A percentile compares a stretch with the other conserved stretches of the same genome.
These are phyloP conservation scores for Sphyrna mokarran DNA, from an alignment of 2,113 vertebrate species.

Conservation along the genomic window DNA sequence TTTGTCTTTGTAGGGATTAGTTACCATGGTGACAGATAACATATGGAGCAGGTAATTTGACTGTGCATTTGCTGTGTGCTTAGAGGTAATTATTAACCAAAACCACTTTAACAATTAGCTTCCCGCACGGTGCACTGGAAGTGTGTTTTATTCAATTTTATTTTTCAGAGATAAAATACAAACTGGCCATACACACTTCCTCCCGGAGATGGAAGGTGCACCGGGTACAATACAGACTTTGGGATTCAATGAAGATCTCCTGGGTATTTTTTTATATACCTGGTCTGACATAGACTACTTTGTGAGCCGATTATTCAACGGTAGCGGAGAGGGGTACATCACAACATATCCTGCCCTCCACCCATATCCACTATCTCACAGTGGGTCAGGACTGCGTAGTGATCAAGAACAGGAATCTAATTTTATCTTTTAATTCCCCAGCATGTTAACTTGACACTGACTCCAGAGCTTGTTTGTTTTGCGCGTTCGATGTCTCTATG, in stretches of 20 bases:
- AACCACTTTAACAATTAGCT: conserved; percentile 34
- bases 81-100: conserved; percentile 42
- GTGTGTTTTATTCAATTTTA: conserved; percentile 26
- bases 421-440: not conserved
- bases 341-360: not conserved
- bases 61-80: conserved; percentile 47
- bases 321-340: not conserved
- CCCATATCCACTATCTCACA: not conserved
- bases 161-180: not conserved
- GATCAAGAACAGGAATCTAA: not conserved
- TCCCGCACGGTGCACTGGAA: not conserved
- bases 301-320: not conserved
- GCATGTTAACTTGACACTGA: not conserved
- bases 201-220: not conserved
- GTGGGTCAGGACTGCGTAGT: not conserved
- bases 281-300: not conserved
- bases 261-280: not conserved
- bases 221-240: not conserved
- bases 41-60: conserved; percentile 49
- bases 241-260: not conserved
- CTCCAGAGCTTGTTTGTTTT: not conserved
- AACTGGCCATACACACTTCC: not conserved
- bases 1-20: conserved; percentile 62
- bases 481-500: not conserved
- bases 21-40: conserved; percentile 52